Evolutionary conservation across 2,888 invertebrate species (phyloP).

Genomic region (Elegia similella): DNA sequence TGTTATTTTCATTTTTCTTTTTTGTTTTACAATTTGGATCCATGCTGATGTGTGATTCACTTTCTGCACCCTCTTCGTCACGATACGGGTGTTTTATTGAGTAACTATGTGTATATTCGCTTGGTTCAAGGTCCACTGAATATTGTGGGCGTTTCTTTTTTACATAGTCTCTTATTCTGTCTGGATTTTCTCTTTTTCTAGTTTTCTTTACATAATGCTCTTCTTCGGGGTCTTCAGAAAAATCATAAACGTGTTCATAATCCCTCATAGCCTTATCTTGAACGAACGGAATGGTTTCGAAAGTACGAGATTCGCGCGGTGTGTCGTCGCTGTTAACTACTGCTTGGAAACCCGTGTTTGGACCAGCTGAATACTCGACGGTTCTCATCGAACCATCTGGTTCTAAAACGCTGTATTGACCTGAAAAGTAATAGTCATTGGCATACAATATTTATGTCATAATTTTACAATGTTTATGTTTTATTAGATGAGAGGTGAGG

Average conservation of each 20-base stretch:
- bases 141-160: slow-evolving; percentile 54
- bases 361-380: slow-evolving; percentile 83
- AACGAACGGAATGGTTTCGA: slow-evolving; percentile 32
- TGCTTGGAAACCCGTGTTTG: slow-evolving; percentile 80
- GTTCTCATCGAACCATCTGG: slow-evolving; percentile 84
- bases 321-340: slow-evolving; percentile 77
- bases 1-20: slow-evolving; percentile 49
- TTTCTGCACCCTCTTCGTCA: slow-evolving; percentile 47
- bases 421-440: slow-evolving; percentile 36
- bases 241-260: slow-evolving; percentile 61
- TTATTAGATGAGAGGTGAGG: too few relatives aligned
- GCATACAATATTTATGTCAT: background rate
- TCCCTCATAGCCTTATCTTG: slow-evolving; percentile 63
- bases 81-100: slow-evolving; percentile 60
- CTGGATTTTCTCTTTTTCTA: slow-evolving; percentile 50
- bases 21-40: slow-evolving; percentile 70
- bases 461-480: too few relatives aligned
- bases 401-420: slow-evolving; percentile 85
- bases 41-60: slow-evolving; percentile 54
- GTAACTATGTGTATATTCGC: slow-evolving; percentile 66
- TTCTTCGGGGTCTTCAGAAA: slow-evolving; percentile 56
- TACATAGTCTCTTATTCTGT: slow-evolving; percentile 52
- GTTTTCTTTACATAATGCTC: slow-evolving; percentile 39
- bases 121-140: slow-evolving; percentile 57
- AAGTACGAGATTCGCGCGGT: slow-evolving; percentile 25